Conservation (phyloP, 2,888 invertebrate genomes). For the Eupithecia inturbata region DNA sequence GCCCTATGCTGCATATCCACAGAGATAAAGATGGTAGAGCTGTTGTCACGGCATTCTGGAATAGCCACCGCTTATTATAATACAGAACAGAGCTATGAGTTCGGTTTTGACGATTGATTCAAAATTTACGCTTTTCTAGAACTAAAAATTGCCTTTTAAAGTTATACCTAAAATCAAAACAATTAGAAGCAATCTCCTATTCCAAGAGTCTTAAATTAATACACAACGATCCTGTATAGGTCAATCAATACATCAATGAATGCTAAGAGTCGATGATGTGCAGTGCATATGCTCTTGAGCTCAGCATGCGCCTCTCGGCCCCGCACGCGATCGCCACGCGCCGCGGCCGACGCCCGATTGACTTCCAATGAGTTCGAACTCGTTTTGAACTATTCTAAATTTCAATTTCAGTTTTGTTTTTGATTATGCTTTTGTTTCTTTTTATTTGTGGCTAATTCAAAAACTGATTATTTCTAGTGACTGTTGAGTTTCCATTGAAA, state of each 20-base stretch:
- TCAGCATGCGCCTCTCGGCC: constrained; percentile 69
- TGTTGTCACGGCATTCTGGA: too few species aligned
- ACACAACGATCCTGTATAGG: neutral
- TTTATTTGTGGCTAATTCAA: constrained; percentile 24
- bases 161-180: neutral
- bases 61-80: too few species aligned
- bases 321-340: constrained; percentile 72
- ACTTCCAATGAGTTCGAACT: constrained; percentile 36
- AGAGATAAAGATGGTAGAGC: too few species aligned
- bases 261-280: constrained; percentile 31
- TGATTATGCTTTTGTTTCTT: constrained; percentile 20
- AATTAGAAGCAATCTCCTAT: neutral
- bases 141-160: neutral
- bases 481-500: neutral
- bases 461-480: neutral
- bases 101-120: neutral
- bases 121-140: neutral
- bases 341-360: constrained; percentile 52
- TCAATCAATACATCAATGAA: constrained; percentile 31
- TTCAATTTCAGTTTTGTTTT: constrained; percentile 37
- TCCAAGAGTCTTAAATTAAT: constrained; percentile 23
- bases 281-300: constrained; percentile 75
- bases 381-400: constrained; percentile 16
- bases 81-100: too few species aligned
- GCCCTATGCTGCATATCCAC: too few species aligned